Percentiles rank a stretch among this genome's conserved stretches.
Conservation (phyloP, 2,888 invertebrate species). For the Cybosia mesomella region DNA sequence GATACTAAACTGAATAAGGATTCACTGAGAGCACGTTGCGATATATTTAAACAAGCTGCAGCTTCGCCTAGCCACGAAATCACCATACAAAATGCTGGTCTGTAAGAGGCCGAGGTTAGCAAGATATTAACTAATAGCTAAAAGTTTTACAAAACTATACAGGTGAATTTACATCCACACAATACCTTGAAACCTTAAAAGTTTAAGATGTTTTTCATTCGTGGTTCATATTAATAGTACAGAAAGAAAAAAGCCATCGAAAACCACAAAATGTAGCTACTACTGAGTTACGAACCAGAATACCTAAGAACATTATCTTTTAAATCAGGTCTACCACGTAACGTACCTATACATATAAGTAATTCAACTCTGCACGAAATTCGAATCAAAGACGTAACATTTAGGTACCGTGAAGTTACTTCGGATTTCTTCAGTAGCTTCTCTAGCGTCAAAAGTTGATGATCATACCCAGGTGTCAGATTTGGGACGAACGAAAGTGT, state of each 20-base stretch:
- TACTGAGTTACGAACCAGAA: background rate
- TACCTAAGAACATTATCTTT: background rate
- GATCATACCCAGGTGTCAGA: too few species aligned
- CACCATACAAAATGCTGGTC: background rate
- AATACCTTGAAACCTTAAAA: background rate
- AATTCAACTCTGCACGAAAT: too few species aligned
- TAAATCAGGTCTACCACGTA: too few species aligned
- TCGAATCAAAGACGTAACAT: too few species aligned
- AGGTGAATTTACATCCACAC: background rate
- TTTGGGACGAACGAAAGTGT: too few species aligned
- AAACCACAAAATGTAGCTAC: background rate
- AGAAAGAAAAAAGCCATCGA: background rate
- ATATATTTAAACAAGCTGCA: too few species aligned
- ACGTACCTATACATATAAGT: too few species aligned
- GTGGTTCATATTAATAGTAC: background rate
- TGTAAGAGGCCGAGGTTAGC: background rate
- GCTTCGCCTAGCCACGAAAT: background rate
- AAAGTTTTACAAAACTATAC: background rate
- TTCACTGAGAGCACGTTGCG: too few species aligned
- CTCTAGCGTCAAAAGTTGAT: too few species aligned
- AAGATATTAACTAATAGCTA: background rate
- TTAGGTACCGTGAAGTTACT: background rate
- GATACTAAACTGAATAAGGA: background rate
- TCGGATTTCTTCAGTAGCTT: too few species aligned
- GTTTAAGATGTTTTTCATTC: too few species aligned